Conservation (phyloP, 2,113 vertebrate genomes). For the Cynocephalus volans region DNA sequence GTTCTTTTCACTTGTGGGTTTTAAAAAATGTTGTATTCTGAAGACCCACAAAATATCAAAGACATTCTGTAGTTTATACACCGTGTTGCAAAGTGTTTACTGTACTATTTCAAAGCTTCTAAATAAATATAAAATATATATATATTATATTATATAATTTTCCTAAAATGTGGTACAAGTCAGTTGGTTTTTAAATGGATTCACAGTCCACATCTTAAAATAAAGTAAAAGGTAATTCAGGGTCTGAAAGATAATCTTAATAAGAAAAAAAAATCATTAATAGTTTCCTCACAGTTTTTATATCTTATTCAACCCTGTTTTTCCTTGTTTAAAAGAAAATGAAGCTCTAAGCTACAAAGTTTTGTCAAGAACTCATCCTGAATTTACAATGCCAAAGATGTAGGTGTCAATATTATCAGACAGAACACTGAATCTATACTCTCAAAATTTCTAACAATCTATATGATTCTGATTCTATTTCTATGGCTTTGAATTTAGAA, state of each 20-base stretch:
- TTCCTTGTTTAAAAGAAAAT: slow-evolving; percentile 84
- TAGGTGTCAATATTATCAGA: slow-evolving; percentile 89
- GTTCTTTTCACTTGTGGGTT: slow-evolving; percentile 92
- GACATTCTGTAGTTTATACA: slow-evolving; percentile 98
- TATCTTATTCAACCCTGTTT: slow-evolving; percentile 88
- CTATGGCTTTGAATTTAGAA: slow-evolving; percentile 91
- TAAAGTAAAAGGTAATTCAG: slow-evolving; percentile 91
- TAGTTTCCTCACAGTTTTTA: slow-evolving; percentile 87
- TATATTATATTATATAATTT: slow-evolving; percentile 94
- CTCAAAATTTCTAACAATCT: slow-evolving; percentile 88
- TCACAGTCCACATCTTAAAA: slow-evolving; percentile 88
- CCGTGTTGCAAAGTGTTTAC: slow-evolving; percentile 99
- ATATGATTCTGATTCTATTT: slow-evolving; percentile 90
- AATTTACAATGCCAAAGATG: slow-evolving; percentile 94
- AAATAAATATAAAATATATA: slow-evolving; percentile 98
- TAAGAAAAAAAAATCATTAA: slow-evolving; percentile 87
- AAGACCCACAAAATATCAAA: slow-evolving; percentile 94
- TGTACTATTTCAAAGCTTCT: slow-evolving; percentile 99
- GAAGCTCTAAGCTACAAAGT: slow-evolving; percentile 89
- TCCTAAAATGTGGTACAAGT: slow-evolving; percentile 93
- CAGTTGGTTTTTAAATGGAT: slow-evolving; percentile 93
- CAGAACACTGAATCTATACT: slow-evolving; percentile 87
- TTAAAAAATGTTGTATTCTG: slow-evolving; percentile 91
- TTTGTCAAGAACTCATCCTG: slow-evolving; percentile 89
- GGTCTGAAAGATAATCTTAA: slow-evolving; percentile 90